These are phyloP conservation scores for Petroica traversi DNA, from an alignment of 2,113 vertebrate species.

Conservation along the genomic window DNA sequence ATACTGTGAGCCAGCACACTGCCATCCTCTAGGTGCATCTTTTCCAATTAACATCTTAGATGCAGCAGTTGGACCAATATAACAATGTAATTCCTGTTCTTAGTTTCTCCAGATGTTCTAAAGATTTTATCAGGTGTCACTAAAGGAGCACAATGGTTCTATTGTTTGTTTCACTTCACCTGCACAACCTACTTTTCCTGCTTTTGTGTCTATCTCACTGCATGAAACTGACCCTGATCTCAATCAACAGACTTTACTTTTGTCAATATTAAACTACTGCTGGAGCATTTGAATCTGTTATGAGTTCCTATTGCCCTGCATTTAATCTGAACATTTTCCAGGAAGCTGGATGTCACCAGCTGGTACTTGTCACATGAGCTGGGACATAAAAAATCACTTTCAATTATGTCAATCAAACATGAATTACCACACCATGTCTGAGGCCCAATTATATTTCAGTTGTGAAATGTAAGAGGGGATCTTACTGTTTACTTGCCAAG, in stretches of 20 bases:
- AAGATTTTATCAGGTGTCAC: background rate
- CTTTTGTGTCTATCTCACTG: background rate
- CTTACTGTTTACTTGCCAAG: background rate
- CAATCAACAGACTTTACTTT: background rate
- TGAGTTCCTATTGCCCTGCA: background rate
- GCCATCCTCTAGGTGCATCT: background rate
- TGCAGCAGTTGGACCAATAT: background rate
- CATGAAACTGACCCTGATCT: background rate
- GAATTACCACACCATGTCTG: background rate
- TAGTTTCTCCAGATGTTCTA: background rate
- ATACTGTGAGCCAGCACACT: background rate
- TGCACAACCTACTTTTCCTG: background rate
- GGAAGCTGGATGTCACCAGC: background rate
- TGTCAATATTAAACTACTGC: constrained; percentile 18
- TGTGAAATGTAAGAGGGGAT: background rate
- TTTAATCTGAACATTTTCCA: background rate
- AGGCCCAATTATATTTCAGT: background rate
- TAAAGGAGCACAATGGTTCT: background rate
- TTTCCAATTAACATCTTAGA: background rate
- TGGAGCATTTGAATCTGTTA: background rate
- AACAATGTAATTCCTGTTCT: background rate
- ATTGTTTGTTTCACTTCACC: background rate
- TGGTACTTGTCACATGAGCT: background rate
- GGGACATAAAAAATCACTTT: background rate
- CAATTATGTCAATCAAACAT: background rate